These are phyloP conservation scores for Tenebrio molitor DNA, from an alignment of 1,140 invertebrate genomes.

Conservation along the genomic window DNA sequence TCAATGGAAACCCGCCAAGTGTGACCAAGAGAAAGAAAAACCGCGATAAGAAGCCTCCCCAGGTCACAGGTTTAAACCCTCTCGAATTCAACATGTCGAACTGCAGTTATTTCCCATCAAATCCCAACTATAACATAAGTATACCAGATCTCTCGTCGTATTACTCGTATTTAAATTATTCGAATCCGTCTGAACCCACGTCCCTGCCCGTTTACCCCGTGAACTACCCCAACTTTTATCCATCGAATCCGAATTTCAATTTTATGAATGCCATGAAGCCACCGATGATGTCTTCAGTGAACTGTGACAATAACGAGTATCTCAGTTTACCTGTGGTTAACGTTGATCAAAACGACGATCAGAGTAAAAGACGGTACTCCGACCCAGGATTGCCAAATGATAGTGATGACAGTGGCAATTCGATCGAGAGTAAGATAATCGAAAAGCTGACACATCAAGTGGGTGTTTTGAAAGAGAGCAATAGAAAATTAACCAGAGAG, in stretches of 20 bases:
- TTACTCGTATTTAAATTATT: conserved; percentile 65
- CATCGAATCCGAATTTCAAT: conserved; percentile 50
- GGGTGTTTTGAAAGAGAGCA: conserved; percentile 68
- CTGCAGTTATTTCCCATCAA: conserved; percentile 67
- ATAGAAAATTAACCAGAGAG: conserved; percentile 70
- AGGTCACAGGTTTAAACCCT: conserved; percentile 49
- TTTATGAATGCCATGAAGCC: conserved; percentile 59
- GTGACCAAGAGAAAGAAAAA: conserved; percentile 64
- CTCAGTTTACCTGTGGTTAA: conserved; percentile 68
- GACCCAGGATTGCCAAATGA: conserved; percentile 71
- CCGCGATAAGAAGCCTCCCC: conserved; percentile 59
- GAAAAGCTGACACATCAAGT: conserved; percentile 70
- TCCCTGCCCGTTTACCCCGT: conserved; percentile 68
- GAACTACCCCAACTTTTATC: conserved; percentile 59
- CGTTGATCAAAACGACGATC: conserved; percentile 63
- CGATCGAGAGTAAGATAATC: conserved; percentile 67
- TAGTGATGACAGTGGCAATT: conserved; percentile 69
- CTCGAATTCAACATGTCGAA: conserved; percentile 57
- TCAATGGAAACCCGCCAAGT: conserved; percentile 63
- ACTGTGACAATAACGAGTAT: conserved; percentile 65
- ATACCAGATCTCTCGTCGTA: conserved; percentile 60
- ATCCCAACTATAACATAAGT: conserved; percentile 66
- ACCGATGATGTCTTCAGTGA: conserved; percentile 49
- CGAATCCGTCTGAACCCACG: conserved; percentile 69
- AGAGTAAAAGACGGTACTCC: conserved; percentile 69